Percentiles rank a stretch among this genome's conserved stretches.
Evolutionary conservation across 2,888 invertebrate genomes (phyloP).

Genomic region (Galerucella pusilla): DNA sequence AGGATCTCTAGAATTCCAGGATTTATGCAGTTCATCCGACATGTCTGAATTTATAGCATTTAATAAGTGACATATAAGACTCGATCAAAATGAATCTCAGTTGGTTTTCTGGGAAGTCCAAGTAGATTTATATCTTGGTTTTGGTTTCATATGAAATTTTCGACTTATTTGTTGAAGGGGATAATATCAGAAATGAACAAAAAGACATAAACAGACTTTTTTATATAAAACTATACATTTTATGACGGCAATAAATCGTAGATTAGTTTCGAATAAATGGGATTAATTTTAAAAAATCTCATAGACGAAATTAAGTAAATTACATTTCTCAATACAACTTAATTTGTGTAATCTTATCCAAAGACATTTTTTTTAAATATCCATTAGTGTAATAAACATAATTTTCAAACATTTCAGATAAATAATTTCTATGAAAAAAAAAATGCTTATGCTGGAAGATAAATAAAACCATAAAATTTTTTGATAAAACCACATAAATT

Average conservation of each 20-base stretch:
- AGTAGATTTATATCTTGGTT: constrained; percentile 15
- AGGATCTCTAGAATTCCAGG: constrained; percentile 46
- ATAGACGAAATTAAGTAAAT: neutral
- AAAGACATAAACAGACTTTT: too few relatives aligned
- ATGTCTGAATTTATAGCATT: constrained; percentile 46
- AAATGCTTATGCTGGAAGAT: neutral
- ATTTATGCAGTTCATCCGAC: constrained; percentile 48
- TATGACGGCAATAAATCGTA: neutral
- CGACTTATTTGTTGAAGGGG: constrained; percentile 6
- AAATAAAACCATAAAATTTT: neutral
- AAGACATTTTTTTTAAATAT: neutral
- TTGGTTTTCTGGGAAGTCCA: constrained; percentile 24
- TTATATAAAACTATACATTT: neutral
- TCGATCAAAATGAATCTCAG: constrained; percentile 42
- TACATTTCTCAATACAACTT: neutral
- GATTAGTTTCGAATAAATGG: neutral
- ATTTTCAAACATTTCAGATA: neutral
- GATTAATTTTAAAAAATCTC: neutral
- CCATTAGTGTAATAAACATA: neutral
- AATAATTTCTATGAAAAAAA: neutral
- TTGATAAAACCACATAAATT: constrained; percentile 1
- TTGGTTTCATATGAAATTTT: neutral
- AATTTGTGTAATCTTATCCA: neutral
- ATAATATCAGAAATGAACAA: too few relatives aligned
- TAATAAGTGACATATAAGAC: constrained; percentile 48